These are phyloP conservation scores for Drosophila tani DNA, from an alignment of 1,140 invertebrate genomes.

Conservation along the genomic window DNA sequence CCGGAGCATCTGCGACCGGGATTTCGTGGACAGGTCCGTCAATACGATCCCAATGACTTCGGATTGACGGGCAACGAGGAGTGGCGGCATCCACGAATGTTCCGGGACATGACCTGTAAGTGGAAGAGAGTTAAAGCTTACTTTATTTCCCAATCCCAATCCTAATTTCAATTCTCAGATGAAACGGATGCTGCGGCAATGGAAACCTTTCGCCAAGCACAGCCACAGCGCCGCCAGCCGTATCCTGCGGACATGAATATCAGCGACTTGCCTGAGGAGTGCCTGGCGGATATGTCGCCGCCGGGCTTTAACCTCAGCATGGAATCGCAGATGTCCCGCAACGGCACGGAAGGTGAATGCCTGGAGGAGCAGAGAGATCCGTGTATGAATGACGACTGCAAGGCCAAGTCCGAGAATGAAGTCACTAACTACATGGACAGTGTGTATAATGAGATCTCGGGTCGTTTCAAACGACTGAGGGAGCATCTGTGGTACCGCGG, in stretches of 20 bases:
- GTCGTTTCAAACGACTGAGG: conserved; percentile 29
- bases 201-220: conserved; percentile 21
- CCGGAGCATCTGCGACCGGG: conserved; percentile 49
- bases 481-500: background rate
- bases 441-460: conserved; percentile 52
- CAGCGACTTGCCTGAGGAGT: conserved; percentile 39
- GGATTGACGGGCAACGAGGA: conserved; percentile 46
- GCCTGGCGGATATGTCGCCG: conserved; percentile 37
- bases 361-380: conserved; percentile 16
- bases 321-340: background rate
- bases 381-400: background rate
- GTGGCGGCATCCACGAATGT: conserved; percentile 57
- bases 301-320: conserved; percentile 19
- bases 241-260: conserved; percentile 23
- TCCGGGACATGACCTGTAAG: conserved; percentile 47
- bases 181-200: conserved; percentile 30
- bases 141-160: conserved; percentile 2
- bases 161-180: conserved; percentile 12
- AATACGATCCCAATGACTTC: conserved; percentile 53
- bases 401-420: background rate
- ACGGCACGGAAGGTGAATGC: background rate
- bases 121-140: background rate
- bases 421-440: conserved; percentile 16
- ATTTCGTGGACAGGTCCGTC: conserved; percentile 25
- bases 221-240: conserved; percentile 10